Percentiles rank a stretch among this genome's conserved stretches.
These are phyloP conservation scores for Conger conger DNA, from an alignment of 2,113 vertebrate species.

Conservation along the genomic window DNA sequence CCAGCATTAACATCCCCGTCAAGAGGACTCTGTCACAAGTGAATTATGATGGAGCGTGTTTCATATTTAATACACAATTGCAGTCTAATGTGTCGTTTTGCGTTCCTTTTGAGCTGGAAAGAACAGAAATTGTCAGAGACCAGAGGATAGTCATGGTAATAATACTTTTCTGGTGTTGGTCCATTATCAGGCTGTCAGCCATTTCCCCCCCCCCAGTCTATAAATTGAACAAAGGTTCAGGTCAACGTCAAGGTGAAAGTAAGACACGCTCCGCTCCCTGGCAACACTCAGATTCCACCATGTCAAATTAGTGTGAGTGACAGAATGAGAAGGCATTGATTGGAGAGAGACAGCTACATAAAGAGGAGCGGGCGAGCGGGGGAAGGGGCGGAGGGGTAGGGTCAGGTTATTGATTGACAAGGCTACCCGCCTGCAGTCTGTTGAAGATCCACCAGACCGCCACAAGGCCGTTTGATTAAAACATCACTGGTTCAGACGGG, in stretches of 20 bases:
- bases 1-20: background rate
- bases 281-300: background rate
- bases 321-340: background rate
- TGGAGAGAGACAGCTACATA: background rate
- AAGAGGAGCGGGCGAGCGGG: background rate
- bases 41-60: background rate
- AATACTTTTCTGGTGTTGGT: background rate
- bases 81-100: too few relatives aligned
- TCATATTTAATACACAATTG: background rate
- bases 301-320: background rate
- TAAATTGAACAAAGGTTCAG: slow-evolving; percentile 12
- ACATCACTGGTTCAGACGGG: background rate
- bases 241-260: background rate
- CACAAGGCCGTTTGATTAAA: background rate
- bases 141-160: background rate
- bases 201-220: background rate
- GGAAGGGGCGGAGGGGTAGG: background rate
- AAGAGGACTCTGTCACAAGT: too few relatives aligned
- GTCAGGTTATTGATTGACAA: background rate
- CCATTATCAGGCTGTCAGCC: background rate
- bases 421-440: background rate
- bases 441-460: background rate
- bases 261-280: background rate
- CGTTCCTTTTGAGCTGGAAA: too few relatives aligned
- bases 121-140: background rate